Percentiles rank a stretch among this genome's conserved stretches.
These are phyloP conservation scores for Lucilia sericata DNA, from an alignment of 1,140 invertebrate genomes.

Conservation along the genomic window DNA sequence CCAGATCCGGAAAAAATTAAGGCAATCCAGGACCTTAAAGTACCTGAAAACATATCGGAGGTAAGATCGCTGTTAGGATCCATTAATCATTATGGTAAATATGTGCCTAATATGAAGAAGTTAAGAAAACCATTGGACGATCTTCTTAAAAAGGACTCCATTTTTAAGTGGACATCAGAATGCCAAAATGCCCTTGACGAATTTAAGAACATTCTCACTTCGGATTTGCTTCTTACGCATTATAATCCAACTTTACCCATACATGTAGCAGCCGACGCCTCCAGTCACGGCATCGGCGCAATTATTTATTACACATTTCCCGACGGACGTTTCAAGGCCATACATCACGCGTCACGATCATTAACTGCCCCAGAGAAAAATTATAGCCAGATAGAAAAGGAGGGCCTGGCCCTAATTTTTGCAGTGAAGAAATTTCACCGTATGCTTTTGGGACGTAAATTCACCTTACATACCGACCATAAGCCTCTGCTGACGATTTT, in stretches of 20 bases:
- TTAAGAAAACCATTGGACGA: neutral
- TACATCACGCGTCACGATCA: slow-evolving; percentile 55
- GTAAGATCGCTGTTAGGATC: neutral
- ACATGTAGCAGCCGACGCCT: too few relatives aligned
- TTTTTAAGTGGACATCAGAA: neutral
- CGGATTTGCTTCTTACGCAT: neutral
- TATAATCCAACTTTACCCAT: too few relatives aligned
- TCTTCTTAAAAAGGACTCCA: neutral
- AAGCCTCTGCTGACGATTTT: neutral
- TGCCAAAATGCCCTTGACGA: neutral
- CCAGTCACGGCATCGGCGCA: too few relatives aligned
- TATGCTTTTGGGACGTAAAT: neutral
- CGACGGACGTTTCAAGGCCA: neutral
- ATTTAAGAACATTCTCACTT: slow-evolving; percentile 10
- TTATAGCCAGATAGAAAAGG: slow-evolving; percentile 68
- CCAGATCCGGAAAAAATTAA: too few relatives aligned
- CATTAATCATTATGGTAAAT: slow-evolving; percentile 10
- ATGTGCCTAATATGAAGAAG: neutral
- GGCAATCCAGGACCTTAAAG: too few relatives aligned
- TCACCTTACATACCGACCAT: neutral
- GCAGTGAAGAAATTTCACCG: neutral
- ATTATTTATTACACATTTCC: too few relatives aligned
- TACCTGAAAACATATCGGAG: neutral
- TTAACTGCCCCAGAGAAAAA: slow-evolving; percentile 64
- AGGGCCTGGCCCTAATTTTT: slow-evolving; percentile 68